Conservation (phyloP, 30 jellyfish, hydroid and myxozoan species). For the Nemopilema nomurai region DNA sequence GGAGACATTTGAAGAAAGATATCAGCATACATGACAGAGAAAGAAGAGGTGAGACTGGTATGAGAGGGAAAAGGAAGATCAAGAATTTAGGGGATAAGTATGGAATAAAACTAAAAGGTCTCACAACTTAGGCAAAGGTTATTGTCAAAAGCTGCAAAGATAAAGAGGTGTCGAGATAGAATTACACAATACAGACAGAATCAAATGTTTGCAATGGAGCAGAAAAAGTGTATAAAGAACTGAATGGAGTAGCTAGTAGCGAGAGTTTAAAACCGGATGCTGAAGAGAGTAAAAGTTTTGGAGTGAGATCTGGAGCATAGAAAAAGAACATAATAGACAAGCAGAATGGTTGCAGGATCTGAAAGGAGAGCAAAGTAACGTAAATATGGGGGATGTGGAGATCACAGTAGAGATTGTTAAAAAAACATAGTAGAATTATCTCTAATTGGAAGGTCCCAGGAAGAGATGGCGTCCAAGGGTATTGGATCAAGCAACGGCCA, state of each 20-base stretch:
- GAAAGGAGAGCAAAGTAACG: not conserved
- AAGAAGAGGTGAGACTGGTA: conserved; percentile 17
- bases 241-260: too few relatives aligned
- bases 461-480: conserved; percentile 6
- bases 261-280: too few relatives aligned
- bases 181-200: conserved; percentile 15
- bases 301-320: conserved; percentile 1
- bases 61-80: conserved; percentile 15
- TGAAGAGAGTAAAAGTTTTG: too few relatives aligned
- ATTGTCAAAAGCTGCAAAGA: conserved; percentile 2
- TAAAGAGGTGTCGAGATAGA: conserved; percentile 2
- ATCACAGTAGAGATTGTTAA: not conserved
- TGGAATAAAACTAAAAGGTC: conserved; percentile 2
- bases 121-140: too few relatives aligned
- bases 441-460: conserved; percentile 36
- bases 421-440: not conserved
- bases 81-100: conserved; percentile 17
- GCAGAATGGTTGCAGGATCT: not conserved
- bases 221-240: not conserved
- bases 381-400: not conserved
- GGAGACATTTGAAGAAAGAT: conserved; percentile 5
- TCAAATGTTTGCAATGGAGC: conserved; percentile 5
- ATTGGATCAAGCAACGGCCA: not conserved
- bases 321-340: not conserved
- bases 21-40: conserved; percentile 1